Conservation (phyloP, 2,113 vertebrate genomes). For the Hyperopisus bebe region DNA sequence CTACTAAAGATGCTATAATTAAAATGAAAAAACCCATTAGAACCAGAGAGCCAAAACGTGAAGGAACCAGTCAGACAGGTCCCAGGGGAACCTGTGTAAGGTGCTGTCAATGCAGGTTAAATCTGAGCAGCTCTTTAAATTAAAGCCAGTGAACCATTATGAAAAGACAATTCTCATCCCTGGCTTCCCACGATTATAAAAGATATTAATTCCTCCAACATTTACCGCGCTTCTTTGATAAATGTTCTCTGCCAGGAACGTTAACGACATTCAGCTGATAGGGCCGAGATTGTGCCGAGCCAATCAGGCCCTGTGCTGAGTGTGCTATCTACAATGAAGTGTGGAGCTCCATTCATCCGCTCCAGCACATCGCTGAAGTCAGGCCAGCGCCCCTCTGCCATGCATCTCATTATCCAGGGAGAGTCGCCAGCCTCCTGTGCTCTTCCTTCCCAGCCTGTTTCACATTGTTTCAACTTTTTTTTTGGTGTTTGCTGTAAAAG, state of each 20-base stretch:
- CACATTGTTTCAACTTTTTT: background rate
- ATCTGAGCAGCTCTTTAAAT: conserved; percentile 23
- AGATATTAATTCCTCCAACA: conserved; percentile 24
- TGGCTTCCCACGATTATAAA: conserved; percentile 16
- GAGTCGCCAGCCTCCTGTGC: background rate
- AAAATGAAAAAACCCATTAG: background rate
- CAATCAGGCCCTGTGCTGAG: conserved; percentile 17
- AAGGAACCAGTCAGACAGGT: background rate
- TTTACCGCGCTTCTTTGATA: conserved; percentile 22
- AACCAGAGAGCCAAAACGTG: background rate
- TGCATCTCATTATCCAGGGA: background rate
- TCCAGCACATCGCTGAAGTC: background rate
- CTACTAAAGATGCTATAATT: background rate
- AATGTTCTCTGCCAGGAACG: conserved; percentile 17
- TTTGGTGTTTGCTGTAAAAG: background rate
- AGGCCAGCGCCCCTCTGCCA: background rate
- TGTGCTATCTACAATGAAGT: conserved; percentile 17
- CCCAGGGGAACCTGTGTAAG: background rate
- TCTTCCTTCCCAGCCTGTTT: background rate
- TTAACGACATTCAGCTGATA: conserved; percentile 20
- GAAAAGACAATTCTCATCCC: conserved; percentile 21
- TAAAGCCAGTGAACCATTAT: conserved; percentile 24
- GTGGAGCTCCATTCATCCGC: background rate
- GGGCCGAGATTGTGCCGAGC: conserved; percentile 17
- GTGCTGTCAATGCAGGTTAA: conserved; percentile 24